Base-by-base conservation (phyloP, 2,797 vertebrate genomes). In the Dipus sagitta region DNA sequence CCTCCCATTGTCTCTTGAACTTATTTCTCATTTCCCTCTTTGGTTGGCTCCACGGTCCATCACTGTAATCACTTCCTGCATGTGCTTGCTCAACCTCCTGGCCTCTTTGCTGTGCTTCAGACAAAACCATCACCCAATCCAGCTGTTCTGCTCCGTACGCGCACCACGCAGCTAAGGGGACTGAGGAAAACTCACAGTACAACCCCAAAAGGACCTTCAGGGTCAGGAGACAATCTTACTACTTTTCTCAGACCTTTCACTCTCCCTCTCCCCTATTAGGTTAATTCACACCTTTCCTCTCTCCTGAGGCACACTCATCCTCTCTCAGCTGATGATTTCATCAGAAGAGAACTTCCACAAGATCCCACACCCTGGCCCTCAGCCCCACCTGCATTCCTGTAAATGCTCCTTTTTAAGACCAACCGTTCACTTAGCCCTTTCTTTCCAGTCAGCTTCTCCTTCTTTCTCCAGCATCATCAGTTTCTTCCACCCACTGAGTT, bases 321-420 rank as follows among this genome's bases (percentile, higher is more conserved):
- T 92, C 60, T 30, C 74, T 79, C 38, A 21, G 62, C 34, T 67
- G 70, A 88, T 94, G 79, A 94, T 23, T 54, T 94, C 92, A 94
- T 80, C 24, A 26, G 64, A 92, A 60, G 64, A 84, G 21, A 72
- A 62, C 38, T 76, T 88, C 38, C 26, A 14, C 18, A 54, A 64
- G 8, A 11, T 54, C 30, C 80, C 79, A 85, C 26, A 34, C 30
- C 23, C 42, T 9, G 4, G 23, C 42, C 60, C 8, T 26, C 4
- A 24, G 32, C 21, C 47, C 86, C 21, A 1, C 28, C 58, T 85
- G 2, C 20, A 9, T 88, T 81, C 34, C 84, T 38, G 7, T 38
- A 47, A 30, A 12, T 93, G n/a, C 21, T 54, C 24, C 58, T 81
- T 77, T 65, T 38, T 78, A 13, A 85, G 24, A 79, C 76, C 15